A percentile compares a stretch with the other conserved stretches of the same genome.
These are phyloP conservation scores for Dicentrarchus labrax DNA, from an alignment of 2,113 vertebrate genomes.

Conservation along the genomic window DNA sequence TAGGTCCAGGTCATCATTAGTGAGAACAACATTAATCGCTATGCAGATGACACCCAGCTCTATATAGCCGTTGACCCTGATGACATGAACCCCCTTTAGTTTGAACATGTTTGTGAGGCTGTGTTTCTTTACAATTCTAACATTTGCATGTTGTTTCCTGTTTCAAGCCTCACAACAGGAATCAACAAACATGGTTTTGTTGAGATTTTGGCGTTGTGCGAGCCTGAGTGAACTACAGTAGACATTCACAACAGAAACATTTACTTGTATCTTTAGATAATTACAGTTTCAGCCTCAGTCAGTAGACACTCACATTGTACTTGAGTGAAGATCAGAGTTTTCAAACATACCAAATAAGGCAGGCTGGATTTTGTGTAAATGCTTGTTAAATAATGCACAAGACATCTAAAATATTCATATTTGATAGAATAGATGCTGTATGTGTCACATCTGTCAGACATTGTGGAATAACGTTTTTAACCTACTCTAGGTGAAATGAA, in stretches of 20 bases:
- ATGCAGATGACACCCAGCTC: background rate
- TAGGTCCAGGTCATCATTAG: too few relatives aligned
- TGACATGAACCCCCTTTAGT: background rate
- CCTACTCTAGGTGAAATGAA: background rate
- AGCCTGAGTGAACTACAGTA: background rate
- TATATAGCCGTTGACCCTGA: background rate
- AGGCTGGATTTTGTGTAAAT: background rate
- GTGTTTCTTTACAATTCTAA: background rate
- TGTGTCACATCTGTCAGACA: background rate
- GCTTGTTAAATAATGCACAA: background rate
- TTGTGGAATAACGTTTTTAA: background rate
- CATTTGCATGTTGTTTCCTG: background rate
- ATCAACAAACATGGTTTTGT: background rate
- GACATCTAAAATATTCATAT: background rate
- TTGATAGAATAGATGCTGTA: background rate
- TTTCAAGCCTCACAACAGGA: background rate
- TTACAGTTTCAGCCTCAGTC: background rate
- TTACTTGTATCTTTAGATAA: background rate
- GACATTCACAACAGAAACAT: background rate
- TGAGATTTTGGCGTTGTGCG: too few relatives aligned
- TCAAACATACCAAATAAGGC: background rate
- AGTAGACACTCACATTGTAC: background rate
- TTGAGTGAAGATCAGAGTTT: background rate
- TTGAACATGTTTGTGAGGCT: background rate
- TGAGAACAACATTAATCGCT: background rate